Percentiles rank a stretch among this genome's conserved stretches.
Evolutionary conservation across 2,113 vertebrate genomes (phyloP).

Genomic region (Rhinoptilus africanus): DNA sequence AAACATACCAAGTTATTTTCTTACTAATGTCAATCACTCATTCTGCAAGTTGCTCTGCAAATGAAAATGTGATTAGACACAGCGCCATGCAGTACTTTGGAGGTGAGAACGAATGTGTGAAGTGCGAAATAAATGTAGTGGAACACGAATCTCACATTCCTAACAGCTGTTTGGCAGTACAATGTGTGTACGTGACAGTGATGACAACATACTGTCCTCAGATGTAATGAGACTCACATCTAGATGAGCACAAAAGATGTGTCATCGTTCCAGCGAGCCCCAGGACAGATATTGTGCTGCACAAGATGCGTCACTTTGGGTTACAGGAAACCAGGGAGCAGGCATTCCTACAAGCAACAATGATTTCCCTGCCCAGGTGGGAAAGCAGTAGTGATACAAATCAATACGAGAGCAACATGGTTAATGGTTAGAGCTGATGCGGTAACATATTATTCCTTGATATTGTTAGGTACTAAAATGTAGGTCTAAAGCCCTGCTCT

Average conservation of each 20-base stretch:
- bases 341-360: background rate
- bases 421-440: background rate
- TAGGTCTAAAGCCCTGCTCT: background rate
- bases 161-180: constrained; percentile 49
- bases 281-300: background rate
- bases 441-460: background rate
- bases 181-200: constrained; percentile 1
- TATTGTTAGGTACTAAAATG: background rate
- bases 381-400: background rate
- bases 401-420: background rate
- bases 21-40: background rate
- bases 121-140: constrained; percentile 55
- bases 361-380: background rate
- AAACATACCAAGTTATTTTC: background rate
- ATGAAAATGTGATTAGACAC: constrained; percentile 42
- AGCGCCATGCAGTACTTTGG: background rate
- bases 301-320: background rate
- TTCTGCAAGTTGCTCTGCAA: background rate
- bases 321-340: background rate
- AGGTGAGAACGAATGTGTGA: constrained; percentile 30
- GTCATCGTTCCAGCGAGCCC: background rate
- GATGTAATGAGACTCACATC: background rate
- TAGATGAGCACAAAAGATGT: background rate
- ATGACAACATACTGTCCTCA: background rate
- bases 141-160: background rate